phyloP scores from a whole-genome alignment of 2,888 invertebrate genomes.

The Diaphora mendica region DNA sequence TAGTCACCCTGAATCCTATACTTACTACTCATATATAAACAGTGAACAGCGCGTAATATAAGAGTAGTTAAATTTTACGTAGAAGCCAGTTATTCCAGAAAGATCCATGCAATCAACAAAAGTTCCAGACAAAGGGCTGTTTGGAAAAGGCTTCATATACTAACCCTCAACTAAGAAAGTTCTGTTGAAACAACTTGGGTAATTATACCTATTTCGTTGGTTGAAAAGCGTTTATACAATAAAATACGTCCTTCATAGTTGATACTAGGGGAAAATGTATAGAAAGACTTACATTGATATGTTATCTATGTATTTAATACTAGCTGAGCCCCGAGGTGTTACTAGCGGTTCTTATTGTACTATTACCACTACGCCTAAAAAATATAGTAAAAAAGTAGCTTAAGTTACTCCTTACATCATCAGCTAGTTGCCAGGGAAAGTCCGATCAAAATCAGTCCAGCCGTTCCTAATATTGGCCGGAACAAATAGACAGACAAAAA shows the following conservation, averaged over 20 bases:
- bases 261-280: constrained; percentile 15
- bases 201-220: constrained; percentile 26
- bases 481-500: no score
- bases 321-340: no score
- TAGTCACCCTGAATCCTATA: no score
- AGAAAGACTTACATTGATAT: neutral
- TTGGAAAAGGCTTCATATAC: constrained; percentile 23
- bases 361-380: no score
- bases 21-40: no score
- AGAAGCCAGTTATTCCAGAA: neutral
- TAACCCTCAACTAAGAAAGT: constrained; percentile 11
- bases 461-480: no score
- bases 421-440: no score
- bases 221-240: constrained; percentile 10
- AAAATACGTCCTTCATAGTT: constrained; percentile 3
- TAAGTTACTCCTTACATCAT: no score
- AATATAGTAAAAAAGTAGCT: no score
- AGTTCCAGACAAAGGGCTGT: constrained; percentile 19
- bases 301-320: neutral
- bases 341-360: no score
- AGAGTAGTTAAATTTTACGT: neutral
- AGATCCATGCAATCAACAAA: constrained; percentile 13
- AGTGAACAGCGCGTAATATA: no score
- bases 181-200: constrained; percentile 33
- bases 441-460: no score